phyloP scores from a whole-genome alignment of 2,113 vertebrate species.

The Tachysurus fulvidraco region DNA sequence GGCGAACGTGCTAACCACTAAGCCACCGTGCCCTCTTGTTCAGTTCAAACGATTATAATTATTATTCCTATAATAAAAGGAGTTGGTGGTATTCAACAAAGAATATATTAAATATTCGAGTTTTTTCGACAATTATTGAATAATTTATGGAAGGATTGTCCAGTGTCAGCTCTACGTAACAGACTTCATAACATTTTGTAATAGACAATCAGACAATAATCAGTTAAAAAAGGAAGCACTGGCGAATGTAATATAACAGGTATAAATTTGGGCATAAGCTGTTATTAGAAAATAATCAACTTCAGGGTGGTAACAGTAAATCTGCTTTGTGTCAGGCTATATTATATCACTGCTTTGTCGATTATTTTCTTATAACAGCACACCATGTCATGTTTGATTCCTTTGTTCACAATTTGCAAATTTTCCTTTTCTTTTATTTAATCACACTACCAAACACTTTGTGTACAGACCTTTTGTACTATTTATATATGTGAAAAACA shows the following conservation, averaged over 20 bases:
- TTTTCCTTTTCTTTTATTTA: background rate
- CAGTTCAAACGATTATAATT: background rate
- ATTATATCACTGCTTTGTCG: background rate
- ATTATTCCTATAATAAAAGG: background rate
- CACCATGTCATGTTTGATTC: background rate
- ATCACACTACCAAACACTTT: background rate
- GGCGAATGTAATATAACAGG: background rate
- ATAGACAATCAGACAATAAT: background rate
- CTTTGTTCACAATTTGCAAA: background rate
- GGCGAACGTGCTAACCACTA: too few relatives aligned
- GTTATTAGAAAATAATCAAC: background rate
- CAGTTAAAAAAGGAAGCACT: background rate
- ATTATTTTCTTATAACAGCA: background rate
- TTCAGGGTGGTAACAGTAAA: background rate
- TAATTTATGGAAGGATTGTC: background rate
- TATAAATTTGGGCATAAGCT: background rate
- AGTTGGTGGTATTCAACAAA: background rate
- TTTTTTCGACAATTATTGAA: background rate
- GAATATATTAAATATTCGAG: background rate
- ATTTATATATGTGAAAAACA: background rate
- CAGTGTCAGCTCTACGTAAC: background rate
- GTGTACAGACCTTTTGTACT: background rate
- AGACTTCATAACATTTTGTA: background rate
- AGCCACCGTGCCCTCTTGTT: too few relatives aligned
- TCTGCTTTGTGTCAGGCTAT: background rate